These are phyloP conservation scores for Spheniscus humboldti DNA, from an alignment of 2,797 vertebrate species.

Conservation along the genomic window DNA sequence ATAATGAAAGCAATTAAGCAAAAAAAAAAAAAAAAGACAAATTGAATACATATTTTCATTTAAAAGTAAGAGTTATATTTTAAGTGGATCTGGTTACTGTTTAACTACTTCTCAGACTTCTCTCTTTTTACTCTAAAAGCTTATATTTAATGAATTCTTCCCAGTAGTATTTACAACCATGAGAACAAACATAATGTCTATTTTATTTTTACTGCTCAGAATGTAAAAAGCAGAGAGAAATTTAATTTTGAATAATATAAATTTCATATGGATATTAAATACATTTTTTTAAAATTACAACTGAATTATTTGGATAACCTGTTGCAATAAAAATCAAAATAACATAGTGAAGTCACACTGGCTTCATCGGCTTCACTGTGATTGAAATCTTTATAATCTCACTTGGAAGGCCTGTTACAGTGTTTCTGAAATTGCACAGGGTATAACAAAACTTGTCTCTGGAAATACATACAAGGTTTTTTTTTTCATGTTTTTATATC, in stretches of 20 bases:
- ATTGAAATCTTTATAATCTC: not conserved
- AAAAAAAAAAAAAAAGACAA: not conserved
- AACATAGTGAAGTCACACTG: not conserved
- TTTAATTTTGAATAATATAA: not conserved
- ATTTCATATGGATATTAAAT: not conserved
- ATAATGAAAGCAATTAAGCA: not conserved
- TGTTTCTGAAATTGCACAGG: slow-evolving; percentile 5
- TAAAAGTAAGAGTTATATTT: not conserved
- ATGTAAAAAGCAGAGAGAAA: not conserved
- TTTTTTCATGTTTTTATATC: not conserved
- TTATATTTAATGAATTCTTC: not conserved
- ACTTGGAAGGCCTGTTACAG: not conserved
- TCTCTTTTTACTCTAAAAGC: not conserved
- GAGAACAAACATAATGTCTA: not conserved
- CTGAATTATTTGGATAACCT: not conserved
- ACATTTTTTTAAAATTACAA: not conserved
- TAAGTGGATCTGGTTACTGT: not conserved
- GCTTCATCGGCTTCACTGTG: not conserved
- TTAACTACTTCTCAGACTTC: not conserved
- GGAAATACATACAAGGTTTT: not conserved
- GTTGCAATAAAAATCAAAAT: not conserved
- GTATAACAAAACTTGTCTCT: not conserved
- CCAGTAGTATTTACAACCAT: not conserved
- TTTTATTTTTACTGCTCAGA: not conserved
- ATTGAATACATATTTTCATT: not conserved